Conservation (phyloP, 1,140 invertebrate species). For the Anthonomus grandis region DNA sequence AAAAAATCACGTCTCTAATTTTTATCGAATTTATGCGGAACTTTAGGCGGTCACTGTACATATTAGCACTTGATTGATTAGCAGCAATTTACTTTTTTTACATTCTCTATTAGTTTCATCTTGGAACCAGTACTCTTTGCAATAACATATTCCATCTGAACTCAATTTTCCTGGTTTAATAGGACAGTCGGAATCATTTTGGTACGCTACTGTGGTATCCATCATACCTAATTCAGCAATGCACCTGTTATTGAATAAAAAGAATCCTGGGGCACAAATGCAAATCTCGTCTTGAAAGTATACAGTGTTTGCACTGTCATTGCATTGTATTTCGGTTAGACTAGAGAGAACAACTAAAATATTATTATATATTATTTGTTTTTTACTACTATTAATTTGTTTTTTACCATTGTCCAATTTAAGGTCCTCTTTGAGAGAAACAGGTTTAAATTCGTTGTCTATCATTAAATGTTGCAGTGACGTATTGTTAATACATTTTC, state of each 20-base stretch:
- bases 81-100: conserved; percentile 26
- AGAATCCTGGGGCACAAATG: conserved; percentile 20
- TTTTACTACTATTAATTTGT: background rate
- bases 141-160: conserved; percentile 17
- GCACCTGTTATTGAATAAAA: conserved; percentile 13
- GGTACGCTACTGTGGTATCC: background rate
- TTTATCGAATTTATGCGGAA: too few species aligned
- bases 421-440: background rate
- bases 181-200: conserved; percentile 13
- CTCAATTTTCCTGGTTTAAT: conserved; percentile 18
- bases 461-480: background rate
- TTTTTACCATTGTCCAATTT: background rate
- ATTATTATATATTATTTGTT: background rate
- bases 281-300: conserved; percentile 10
- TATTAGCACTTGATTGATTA: background rate
- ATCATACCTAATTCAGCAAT: conserved; percentile 22
- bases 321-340: conserved; percentile 8
- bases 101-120: conserved; percentile 21
- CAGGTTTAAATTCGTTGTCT: background rate
- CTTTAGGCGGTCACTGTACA: too few species aligned
- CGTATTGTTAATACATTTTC: conserved; percentile 8
- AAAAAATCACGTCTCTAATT: too few species aligned
- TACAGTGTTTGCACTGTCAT: background rate
- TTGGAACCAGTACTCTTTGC: conserved; percentile 27
- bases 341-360: conserved; percentile 1